phyloP scores from a whole-genome alignment of 30 jellyfish, hydroid and myxozoan species.

The Cassiopea xamachana region DNA sequence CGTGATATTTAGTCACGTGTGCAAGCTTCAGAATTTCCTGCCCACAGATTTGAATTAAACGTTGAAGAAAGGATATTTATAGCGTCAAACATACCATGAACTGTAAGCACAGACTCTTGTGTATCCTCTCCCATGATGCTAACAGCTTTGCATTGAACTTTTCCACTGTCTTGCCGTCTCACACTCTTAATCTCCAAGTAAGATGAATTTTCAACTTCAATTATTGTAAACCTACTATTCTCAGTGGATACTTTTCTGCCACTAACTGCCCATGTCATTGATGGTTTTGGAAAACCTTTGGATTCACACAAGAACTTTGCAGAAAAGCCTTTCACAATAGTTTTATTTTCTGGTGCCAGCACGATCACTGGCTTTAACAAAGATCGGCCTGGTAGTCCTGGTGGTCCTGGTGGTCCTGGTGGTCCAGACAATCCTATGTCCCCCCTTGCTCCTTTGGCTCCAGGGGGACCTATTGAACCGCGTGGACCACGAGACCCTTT shows the following conservation, averaged over 20 bases:
- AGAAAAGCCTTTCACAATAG: neutral
- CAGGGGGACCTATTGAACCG: slow-evolving; percentile 19
- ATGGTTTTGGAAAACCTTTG: slow-evolving; percentile 14
- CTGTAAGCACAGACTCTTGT: neutral
- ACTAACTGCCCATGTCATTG: neutral
- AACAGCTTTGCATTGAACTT: slow-evolving; percentile 2
- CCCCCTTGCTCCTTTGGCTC: slow-evolving; percentile 2
- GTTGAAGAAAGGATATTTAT: no score
- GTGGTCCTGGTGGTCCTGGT: slow-evolving; percentile 25
- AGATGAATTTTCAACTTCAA: neutral
- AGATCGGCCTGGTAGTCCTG: slow-evolving; percentile 12
- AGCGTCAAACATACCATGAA: neutral
- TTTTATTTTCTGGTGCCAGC: neutral
- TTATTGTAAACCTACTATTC: neutral
- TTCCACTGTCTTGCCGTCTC: neutral
- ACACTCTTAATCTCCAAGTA: neutral
- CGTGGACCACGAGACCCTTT: neutral
- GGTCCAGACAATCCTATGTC: neutral
- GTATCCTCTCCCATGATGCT: neutral
- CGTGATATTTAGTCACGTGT: no score
- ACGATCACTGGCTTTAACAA: neutral
- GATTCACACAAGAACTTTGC: neutral
- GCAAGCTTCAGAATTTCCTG: no score
- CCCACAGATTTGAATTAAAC: no score
- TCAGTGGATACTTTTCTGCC: neutral